Evolutionary conservation across 1,140 invertebrate species (phyloP), one percentile per base, ranked within the genome.

Genomic region (Monomorium pharaonis): DNA sequence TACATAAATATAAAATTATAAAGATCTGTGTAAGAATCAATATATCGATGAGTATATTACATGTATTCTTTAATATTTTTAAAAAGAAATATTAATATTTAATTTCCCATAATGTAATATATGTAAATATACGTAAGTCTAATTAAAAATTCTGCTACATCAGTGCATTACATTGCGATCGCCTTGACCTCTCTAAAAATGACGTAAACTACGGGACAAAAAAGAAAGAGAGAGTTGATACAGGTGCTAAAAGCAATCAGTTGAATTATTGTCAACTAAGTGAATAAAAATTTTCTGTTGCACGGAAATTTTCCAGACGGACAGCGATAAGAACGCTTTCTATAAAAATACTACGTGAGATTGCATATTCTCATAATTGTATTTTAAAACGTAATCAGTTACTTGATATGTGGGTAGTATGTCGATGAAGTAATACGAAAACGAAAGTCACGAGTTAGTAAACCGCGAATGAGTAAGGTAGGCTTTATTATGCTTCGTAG

Each of bases 211-310:
- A 14, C 37, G 1, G 21, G n/a, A 37, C 0, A 21, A 42, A 63
- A 84, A 63, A n/a, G n/a, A n/a, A 54, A 21, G 56, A 42, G 72
- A 62, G 14, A 84, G 81, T 77, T 33, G 58, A 49, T 54, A 54
- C 42, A 77, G 1, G 9, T 74, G 10, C 1, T 33, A n/a, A 37
- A 44, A n/a, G 37, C 33, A 54, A 49, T 37, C 12, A 24, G 3
- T 44, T 12, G 16, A 12, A 30, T 76, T 16, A 3, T 58, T 24
- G 12, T 65, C 10, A 47, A 44, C 30, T 58, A 27, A 14, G 9
- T 30, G 65, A 42, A 49, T 67, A n/a, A 37, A 69, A 69, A 69
- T 67, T 7, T 54, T 9, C 2, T 5, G 5, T 18, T 10, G 9
- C 27, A 37, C 7, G n/a, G 27, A 44, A 21, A 44, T 37, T 16